Percentiles rank a stretch among this genome's conserved stretches.
Evolutionary conservation across 2,888 invertebrate species (phyloP).

Genomic region (Branchellion lobata): DNA sequence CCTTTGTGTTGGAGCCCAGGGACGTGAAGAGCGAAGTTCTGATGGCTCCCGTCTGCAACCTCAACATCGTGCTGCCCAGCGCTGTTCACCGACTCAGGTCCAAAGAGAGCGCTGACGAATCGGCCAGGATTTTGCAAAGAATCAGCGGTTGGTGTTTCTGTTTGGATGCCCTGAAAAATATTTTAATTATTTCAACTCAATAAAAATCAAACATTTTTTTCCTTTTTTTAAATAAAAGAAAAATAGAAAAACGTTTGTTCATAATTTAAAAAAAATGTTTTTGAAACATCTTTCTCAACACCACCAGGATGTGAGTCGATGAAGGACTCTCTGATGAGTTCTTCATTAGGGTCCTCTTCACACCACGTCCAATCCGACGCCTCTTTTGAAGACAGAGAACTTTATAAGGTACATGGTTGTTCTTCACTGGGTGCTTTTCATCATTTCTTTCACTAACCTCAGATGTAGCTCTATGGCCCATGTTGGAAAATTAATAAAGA

Average conservation of each 20-base stretch:
- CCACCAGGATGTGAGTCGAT: slow-evolving; percentile 35
- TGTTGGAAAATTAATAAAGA: too few species aligned
- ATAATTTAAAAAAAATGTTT: too few species aligned
- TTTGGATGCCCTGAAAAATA: too few species aligned
- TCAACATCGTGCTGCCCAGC: slow-evolving; percentile 77
- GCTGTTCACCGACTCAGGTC: slow-evolving; percentile 38
- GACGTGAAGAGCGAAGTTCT: slow-evolving; percentile 77
- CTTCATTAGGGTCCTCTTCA: slow-evolving; percentile 45
- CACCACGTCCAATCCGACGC: slow-evolving; percentile 42
- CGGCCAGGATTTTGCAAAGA: slow-evolving; percentile 31
- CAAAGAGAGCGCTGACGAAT: slow-evolving; percentile 39
- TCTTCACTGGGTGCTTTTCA: neutral
- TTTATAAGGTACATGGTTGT: slow-evolving; percentile 30
- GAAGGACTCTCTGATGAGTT: slow-evolving; percentile 47
- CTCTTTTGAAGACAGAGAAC: slow-evolving; percentile 45
- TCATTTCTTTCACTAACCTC: too few species aligned
- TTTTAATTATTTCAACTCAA: too few species aligned
- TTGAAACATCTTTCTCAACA: neutral
- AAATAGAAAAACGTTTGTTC: too few species aligned
- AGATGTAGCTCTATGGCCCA: too few species aligned
- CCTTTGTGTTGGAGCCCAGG: slow-evolving; percentile 95
- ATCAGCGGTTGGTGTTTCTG: slow-evolving; percentile 30
- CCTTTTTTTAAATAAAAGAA: too few species aligned
- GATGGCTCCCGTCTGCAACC: slow-evolving; percentile 85
- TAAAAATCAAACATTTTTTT: too few species aligned